Base-by-base conservation (phyloP, 1,140 invertebrate species). In the Bombus difficillimus region DNA sequence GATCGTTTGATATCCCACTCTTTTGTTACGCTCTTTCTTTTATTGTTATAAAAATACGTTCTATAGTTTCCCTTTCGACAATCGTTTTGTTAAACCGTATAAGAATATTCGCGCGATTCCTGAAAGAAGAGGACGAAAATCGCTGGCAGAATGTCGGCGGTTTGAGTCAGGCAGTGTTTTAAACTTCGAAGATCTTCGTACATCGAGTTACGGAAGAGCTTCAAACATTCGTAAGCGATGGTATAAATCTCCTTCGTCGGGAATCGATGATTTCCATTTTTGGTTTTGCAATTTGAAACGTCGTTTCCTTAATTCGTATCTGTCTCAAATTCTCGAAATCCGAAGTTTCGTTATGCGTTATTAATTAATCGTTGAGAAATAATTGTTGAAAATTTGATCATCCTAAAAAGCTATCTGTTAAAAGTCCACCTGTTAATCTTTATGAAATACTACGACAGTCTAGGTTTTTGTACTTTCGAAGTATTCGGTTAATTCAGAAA, bases 11-110 rank as follows among this genome's bases (percentile, higher is more conserved):
- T 43, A 12, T 18, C 13, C 13, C 5, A 5, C 13, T 25, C 1
- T 41, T 28, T 32, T 28, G 12, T n/a, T n/a, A 1, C 62, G 13
- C n/a, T n/a, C 62, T 32, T 32, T 34, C 64, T 8, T 18, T 43
- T 22, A 6, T 73, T 9, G n/a, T 73, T 73, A 73, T 15, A 75
- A 75, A 75, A 75, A 75, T 75, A 75, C 32, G n/a, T n/a, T 62
- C 59, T 62, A n/a, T 5, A 73, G 25, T 47, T 22, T 32, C 15
- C 15, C 3, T 43, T 18, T 47, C 39, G 18, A 34, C 25, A 39
- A 59, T 22, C 25, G 5, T 37, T 34, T 13, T 1, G 28, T 53
- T 22, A 53, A 22, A 53, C 18, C 5, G 47, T 53, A 53, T 22
- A 53, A 53, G 47, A 53, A 53, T 53, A 53, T 53, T 53, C 18